Conservation (phyloP, 1,140 invertebrate genomes). For the Chrysoperla carnea region DNA sequence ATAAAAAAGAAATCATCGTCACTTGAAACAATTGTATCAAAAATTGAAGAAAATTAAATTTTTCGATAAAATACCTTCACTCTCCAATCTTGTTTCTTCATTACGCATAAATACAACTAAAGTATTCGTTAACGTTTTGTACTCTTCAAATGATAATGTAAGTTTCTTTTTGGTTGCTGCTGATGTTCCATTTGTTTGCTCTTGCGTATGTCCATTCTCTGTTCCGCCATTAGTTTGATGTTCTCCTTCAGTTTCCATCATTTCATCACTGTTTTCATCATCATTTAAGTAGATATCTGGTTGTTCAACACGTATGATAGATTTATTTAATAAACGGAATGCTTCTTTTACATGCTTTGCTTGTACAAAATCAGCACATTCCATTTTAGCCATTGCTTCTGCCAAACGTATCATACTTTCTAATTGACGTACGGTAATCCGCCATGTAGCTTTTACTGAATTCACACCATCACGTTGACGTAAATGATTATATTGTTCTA, state of each 20-base stretch:
- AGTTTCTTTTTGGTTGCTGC: slow-evolving; percentile 55
- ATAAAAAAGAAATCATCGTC: slow-evolving; percentile 1
- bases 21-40: too few relatives aligned
- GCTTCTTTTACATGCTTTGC: slow-evolving; percentile 88
- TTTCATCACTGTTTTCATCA: slow-evolving; percentile 34
- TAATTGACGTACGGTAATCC: slow-evolving; percentile 97
- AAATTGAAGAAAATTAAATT: too few relatives aligned
- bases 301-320: slow-evolving; percentile 94
- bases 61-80: slow-evolving; percentile 38
- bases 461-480: slow-evolving; percentile 64
- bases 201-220: slow-evolving; percentile 10
- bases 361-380: slow-evolving; percentile 79
- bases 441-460: slow-evolving; percentile 64
- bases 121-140: slow-evolving; percentile 84
- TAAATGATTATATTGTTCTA: slow-evolving; percentile 78
- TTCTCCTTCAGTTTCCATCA: slow-evolving; percentile 22
- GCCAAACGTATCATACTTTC: slow-evolving; percentile 94
- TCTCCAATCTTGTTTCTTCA: slow-evolving; percentile 53
- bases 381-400: slow-evolving; percentile 90
- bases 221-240: slow-evolving; percentile 8
- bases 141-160: slow-evolving; percentile 87
- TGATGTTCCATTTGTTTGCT: slow-evolving; percentile 8
- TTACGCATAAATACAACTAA: slow-evolving; percentile 75
- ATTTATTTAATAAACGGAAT: slow-evolving; percentile 88
- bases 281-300: slow-evolving; percentile 91